Evolutionary conservation across 1,140 invertebrate genomes (phyloP).

Genomic region (Drosophila nannoptera): DNA sequence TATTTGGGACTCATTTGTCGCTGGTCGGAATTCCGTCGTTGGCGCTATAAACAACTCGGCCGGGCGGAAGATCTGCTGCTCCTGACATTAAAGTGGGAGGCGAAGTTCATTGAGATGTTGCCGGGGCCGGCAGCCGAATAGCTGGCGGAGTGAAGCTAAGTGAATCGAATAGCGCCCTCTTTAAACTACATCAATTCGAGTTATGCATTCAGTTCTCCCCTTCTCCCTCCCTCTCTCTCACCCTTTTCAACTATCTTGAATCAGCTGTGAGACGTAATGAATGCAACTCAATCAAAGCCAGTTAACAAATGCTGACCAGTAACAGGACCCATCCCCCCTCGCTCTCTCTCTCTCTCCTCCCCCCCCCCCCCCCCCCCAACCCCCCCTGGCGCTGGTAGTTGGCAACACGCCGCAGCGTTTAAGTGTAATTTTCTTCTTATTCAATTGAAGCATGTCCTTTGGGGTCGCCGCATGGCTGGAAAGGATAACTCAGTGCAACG

Average conservation of each 20-base stretch:
- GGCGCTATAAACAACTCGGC: constrained; percentile 27
- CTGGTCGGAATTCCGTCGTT: constrained; percentile 34
- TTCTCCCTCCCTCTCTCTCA: too few species aligned
- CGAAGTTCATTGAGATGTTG: constrained; percentile 39
- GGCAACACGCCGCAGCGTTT: constrained; percentile 70
- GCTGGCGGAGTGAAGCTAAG: constrained; percentile 42
- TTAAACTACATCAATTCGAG: too few species aligned
- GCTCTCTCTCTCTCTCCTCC: background rate
- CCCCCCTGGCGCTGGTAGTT: constrained; percentile 5
- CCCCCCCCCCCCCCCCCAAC: too few species aligned
- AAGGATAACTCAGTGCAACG: constrained; percentile 63
- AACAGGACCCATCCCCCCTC: background rate
- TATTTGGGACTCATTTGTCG: constrained; percentile 43
- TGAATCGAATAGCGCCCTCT: background rate
- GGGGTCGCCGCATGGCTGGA: constrained; percentile 23
- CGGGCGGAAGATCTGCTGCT: constrained; percentile 5
- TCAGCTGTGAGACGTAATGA: constrained; percentile 22
- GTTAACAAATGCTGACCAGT: constrained; percentile 29
- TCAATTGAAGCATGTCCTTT: constrained; percentile 77
- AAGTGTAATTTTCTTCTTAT: constrained; percentile 78
- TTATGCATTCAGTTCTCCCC: too few species aligned
- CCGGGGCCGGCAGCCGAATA: constrained; percentile 21
- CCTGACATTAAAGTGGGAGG: constrained; percentile 30
- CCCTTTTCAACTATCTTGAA: too few species aligned
- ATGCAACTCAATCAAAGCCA: constrained; percentile 59